Base-by-base conservation (phyloP, 2,888 invertebrate genomes). In the Parnassius mnemosyne region DNA sequence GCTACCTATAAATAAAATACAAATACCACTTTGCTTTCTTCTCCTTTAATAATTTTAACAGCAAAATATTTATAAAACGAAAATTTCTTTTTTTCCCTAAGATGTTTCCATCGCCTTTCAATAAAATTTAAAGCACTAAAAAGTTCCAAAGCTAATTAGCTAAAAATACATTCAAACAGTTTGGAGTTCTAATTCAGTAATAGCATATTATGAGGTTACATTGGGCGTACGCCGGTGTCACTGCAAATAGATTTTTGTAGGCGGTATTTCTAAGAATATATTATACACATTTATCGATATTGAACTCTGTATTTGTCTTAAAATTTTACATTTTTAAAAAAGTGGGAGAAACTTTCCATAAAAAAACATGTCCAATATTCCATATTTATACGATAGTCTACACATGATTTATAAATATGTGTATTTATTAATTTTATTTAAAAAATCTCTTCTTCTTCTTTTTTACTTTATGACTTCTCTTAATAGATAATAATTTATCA, bases 211-310 rank as follows among this genome's bases (percentile, higher is more conserved):
- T 57, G 51, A 78, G 70, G 70, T 81, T 77, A 74, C 81, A 80
- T 79, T 87, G 87, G 87, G 85, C 84, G 85, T 76, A 70, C 74
- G 81, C 83, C 80, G 79, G 70, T 65, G 71, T 73, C 59, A 73
- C 79, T 75, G 71, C 76, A 87, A 89, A 89, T 89, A 89, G 88
- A 86, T 77, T 73, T 69, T 75, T 76, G 89, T 87, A 85, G 87
- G 88, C 83, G 85, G 80, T 70, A 73, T 77, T 78, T 79, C 87
- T 84, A 83, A 85, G 79, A 87, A 87, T 88, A 86, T 73, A 25
- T 25, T 25, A 25, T 5, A 25, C 25, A 34, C 34, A 71, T 69
- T 72, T 47, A 54, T 41, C 11, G 16, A 54, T 54, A 43, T 60
- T 16, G 7, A 60, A 50, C 25, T 47, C 42, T 44, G 41, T 13